Base-by-base conservation (phyloP, 2,113 vertebrate genomes). In the Tetrax tetrax region DNA sequence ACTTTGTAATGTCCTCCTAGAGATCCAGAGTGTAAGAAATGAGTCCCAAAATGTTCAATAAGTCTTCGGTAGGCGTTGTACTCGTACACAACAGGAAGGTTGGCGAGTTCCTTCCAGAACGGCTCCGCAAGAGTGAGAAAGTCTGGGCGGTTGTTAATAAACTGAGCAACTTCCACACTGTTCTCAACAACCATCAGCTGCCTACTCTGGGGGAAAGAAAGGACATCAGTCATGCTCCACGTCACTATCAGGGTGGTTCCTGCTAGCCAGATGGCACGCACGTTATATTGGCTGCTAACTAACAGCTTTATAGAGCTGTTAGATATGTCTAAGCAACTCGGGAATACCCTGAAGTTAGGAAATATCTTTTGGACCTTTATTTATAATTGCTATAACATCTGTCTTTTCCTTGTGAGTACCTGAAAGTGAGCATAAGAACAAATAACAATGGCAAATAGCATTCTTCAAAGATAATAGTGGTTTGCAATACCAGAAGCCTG, bases 121-220 rank as follows among this genome's bases (percentile, higher is more conserved):
- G 97, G 97, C 74, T 99, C 98, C 1, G 99, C 95, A 41, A 99
- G 98, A 24, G 98, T 94, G 74, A 99, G 97, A 92, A 99, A 98
- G 72, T 99, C 97, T 6, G 99, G 98, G 33, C 95, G 98, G 15
- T 98, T 98, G 95, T 99, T 99, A 95, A 99, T 98, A 95, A 99
- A 99, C 88, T 99, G 99, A 89, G 99, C 99, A 96, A 99, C 98
- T 97, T 99, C 99, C 95, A 99, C 99, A 19, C 79, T 97, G 80
- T 99, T 99, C 97, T 98, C 98, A 93, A 99, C 60, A 95, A 99
- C 98, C 96, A 99, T 89, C 35, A 99, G 86, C 35, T 98, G 98
- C 89, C 98, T 93, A 65, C 98, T 98, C 99, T 99, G 87, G 9
- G 5, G 75, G 66, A 76, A 83, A 59, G 63, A 94, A 81, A 96